A percentile compares a stretch with the other conserved stretches of the same genome.
Evolutionary conservation across 2,797 vertebrate species (phyloP).

Genomic region (Lophius americanus): DNA sequence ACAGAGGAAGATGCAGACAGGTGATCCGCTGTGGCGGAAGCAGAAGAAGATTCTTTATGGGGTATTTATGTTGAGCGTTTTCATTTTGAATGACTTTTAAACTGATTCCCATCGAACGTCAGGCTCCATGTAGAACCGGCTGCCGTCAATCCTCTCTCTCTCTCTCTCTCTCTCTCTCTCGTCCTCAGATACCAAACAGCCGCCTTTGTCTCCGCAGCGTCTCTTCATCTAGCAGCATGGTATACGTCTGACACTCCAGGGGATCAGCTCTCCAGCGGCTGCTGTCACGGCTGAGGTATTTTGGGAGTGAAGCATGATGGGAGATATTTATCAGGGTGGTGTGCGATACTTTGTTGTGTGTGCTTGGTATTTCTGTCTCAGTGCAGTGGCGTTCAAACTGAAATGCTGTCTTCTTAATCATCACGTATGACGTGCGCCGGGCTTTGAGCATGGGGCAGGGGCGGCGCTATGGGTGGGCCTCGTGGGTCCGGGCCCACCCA

Average conservation of each 20-base stretch:
- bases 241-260: conserved; percentile 13
- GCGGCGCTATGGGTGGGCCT: too few species aligned
- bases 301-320: conserved; percentile 18
- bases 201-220: conserved; percentile 3
- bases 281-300: conserved; percentile 36
- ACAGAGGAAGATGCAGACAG: too few species aligned
- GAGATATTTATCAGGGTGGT: conserved; percentile 1
- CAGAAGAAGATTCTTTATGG: too few species aligned
- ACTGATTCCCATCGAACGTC: background rate
- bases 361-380: background rate
- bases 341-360: background rate
- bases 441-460: background rate
- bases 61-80: too few species aligned
- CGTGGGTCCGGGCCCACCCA: too few species aligned
- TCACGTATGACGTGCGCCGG: too few species aligned
- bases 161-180: background rate
- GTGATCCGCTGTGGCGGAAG: too few species aligned
- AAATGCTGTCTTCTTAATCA: background rate
- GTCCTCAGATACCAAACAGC: conserved; percentile 7
- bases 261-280: conserved; percentile 7
- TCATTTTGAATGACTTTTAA: too few species aligned
- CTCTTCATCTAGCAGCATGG: background rate
- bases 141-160: background rate
- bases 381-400: background rate
- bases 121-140: background rate